Conservation (phyloP, 1,140 invertebrate genomes). For the Centruroides sculpturatus region DNA sequence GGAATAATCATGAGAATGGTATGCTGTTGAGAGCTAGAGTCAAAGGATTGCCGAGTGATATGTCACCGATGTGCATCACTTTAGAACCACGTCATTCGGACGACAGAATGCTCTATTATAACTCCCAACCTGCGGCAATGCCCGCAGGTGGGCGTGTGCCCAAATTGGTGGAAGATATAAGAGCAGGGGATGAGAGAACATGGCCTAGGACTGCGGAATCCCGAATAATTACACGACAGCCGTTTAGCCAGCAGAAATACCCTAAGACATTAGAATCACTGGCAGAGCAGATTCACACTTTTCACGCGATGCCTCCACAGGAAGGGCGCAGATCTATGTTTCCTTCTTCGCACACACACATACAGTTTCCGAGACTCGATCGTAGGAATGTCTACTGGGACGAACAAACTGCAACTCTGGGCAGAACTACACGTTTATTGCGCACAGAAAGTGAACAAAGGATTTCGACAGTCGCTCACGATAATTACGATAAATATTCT, state of each 20-base stretch:
- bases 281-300: slow-evolving; percentile 6
- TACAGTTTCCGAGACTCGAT: too few relatives aligned
- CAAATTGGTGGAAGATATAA: not conserved
- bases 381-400: slow-evolving; percentile 36
- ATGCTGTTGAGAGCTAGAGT: slow-evolving; percentile 1
- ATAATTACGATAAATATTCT: slow-evolving; percentile 9
- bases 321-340: too few relatives aligned
- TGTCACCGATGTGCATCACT: slow-evolving; percentile 1
- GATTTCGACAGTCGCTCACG: slow-evolving; percentile 18
- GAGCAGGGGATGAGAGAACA: not conserved
- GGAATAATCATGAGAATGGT: slow-evolving; percentile 7
- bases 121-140: not conserved
- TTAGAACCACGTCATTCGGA: not conserved
- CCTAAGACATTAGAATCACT: not conserved
- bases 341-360: too few relatives aligned
- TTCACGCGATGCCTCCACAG: slow-evolving; percentile 7
- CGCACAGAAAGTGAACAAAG: slow-evolving; percentile 27
- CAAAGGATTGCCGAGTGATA: slow-evolving; percentile 4
- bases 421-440: slow-evolving; percentile 15
- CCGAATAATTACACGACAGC: not conserved
- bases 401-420: slow-evolving; percentile 36
- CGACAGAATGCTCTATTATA: not conserved
- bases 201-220: not conserved
- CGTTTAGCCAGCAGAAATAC: not conserved
- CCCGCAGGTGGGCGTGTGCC: not conserved